Percentiles rank a stretch among this genome's conserved stretches.
phyloP scores from a whole-genome alignment of 2,113 vertebrate genomes.

The Capreolus pygargus region DNA sequence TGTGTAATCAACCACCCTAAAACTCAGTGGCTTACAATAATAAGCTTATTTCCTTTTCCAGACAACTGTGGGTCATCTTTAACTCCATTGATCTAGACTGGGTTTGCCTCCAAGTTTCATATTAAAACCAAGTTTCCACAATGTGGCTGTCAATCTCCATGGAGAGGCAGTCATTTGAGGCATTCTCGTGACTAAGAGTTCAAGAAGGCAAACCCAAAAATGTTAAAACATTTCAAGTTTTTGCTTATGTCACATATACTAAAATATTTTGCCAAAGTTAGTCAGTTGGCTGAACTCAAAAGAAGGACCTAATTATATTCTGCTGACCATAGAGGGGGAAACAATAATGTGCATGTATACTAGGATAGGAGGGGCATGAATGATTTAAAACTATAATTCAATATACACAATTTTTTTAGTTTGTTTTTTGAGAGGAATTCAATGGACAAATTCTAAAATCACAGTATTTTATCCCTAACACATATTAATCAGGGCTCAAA shows the following conservation, averaged over 20 bases:
- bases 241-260: background rate
- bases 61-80: background rate
- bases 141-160: background rate
- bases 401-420: background rate
- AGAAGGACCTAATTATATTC: background rate
- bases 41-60: background rate
- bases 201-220: constrained; percentile 1
- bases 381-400: constrained; percentile 30
- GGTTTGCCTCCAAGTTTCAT: background rate
- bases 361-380: background rate
- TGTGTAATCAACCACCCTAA: background rate
- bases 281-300: background rate
- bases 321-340: background rate
- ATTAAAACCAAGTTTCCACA: background rate
- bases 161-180: background rate
- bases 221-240: background rate
- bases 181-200: background rate
- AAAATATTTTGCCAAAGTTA: constrained; percentile 4
- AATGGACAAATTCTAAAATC: background rate
- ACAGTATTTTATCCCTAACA: background rate
- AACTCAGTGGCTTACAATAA: background rate
- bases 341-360: background rate
- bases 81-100: background rate
- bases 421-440: background rate
- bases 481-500: background rate